Base-by-base conservation (phyloP, 2,888 invertebrate species). In the Bembecia ichneumoniformis region DNA sequence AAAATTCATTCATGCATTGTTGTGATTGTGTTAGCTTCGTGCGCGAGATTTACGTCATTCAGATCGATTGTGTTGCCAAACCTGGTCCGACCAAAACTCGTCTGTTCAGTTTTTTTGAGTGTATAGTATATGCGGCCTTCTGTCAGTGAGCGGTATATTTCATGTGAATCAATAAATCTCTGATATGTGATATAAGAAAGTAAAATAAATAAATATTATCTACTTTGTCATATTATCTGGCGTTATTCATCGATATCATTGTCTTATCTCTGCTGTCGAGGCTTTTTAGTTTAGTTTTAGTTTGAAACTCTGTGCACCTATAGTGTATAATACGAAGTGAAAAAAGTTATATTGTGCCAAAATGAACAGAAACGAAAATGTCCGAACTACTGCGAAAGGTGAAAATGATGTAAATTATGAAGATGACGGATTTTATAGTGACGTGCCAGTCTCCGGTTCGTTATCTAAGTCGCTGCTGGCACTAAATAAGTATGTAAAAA, bases 401-500 rank as follows among this genome's bases (percentile, higher is more conserved):
- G 44, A 15, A 11, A 44, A 15, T 44, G 15, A 43, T 35, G 3
- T 46, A 68, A 11, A 50, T 56, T 34, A 55, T 58, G 79, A 81
- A 52, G 83, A 86, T 47, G 78, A 82, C 55, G 76, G 80, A 49
- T 82, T 81, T 59, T 80, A 77, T 50, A 79, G 76, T 62, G 80
- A 84, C 52, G 77, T 82, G 1, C 78, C 81, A 2, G 58, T 58
- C 5, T 74, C 81, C 2, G 77, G 78, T 35, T 77, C 82, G 1
- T 62, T 83, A 61, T 78, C 86, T 5, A 82, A 73, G 64, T 86
- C 87, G 4, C 62, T 77, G 48, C 60, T 79, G 46, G 87, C 87
- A n/a, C 58, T 86, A 40, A 87, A 87, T 56, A 79, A 75, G 54
- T 87, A 77, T 54, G 73, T 87, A 3, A 86, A 82, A 59, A 80